Conservation (phyloP, 1,140 invertebrate genomes). For the Tetragonula clypearis region DNA sequence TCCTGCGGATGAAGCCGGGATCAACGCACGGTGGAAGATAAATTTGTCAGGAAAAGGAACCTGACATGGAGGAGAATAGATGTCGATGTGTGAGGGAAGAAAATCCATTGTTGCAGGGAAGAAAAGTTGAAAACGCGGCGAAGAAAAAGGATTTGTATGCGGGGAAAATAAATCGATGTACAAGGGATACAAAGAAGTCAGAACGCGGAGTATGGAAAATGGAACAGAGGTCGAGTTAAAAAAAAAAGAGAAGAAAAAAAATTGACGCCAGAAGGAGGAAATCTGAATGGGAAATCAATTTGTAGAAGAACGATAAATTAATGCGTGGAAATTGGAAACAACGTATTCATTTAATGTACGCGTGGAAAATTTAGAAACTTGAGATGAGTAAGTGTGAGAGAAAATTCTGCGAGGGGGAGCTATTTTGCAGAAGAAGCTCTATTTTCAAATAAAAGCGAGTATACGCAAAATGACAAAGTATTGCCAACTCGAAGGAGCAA, state of each 20-base stretch:
- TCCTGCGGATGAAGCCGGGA: background rate
- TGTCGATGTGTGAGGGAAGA: background rate
- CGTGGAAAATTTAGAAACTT: too few species aligned
- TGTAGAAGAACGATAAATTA: background rate
- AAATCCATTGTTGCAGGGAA: background rate
- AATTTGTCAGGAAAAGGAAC: background rate
- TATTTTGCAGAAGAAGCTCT: background rate
- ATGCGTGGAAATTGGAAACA: background rate
- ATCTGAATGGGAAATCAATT: background rate
- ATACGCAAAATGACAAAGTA: background rate
- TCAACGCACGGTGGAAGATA: background rate
- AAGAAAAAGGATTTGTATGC: background rate
- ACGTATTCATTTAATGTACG: background rate
- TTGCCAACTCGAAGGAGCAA: background rate
- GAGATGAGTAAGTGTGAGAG: too few species aligned
- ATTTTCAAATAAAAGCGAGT: background rate
- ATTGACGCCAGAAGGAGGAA: background rate
- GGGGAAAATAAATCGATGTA: background rate
- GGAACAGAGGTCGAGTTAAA: background rate
- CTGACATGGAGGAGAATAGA: background rate
- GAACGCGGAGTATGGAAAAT: background rate
- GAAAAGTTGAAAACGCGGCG: background rate
- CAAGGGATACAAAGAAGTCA: background rate
- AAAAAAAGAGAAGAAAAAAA: background rate
- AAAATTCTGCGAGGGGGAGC: background rate